phyloP scores from a whole-genome alignment of 2,888 invertebrate genomes.

The Netelia fuscicornis region DNA sequence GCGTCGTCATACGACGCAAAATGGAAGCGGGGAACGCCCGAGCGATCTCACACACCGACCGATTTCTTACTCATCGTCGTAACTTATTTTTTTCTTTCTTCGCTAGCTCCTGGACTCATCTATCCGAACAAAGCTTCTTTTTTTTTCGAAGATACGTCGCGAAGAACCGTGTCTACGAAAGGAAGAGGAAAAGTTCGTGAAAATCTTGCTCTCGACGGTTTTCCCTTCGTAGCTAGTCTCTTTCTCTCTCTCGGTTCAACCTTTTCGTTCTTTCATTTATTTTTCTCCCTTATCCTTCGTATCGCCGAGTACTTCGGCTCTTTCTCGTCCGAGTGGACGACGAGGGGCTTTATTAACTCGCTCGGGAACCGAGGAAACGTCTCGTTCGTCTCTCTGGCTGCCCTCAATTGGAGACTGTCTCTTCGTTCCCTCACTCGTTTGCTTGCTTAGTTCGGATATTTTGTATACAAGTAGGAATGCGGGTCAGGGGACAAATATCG shows the following conservation, averaged over 20 bases:
- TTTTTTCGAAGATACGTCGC: neutral
- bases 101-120: neutral
- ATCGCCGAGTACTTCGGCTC: neutral
- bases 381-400: neutral
- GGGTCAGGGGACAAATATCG: constrained; percentile 3
- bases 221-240: neutral
- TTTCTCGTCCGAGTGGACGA: neutral
- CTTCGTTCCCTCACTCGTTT: neutral
- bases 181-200: neutral
- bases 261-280: constrained; percentile 34
- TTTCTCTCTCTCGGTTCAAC: neutral
- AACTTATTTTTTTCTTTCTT: constrained; percentile 43
- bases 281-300: constrained; percentile 8
- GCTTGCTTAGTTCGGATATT: neutral
- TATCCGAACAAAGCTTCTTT: neutral
- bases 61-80: constrained; percentile 22
- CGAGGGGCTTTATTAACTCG: constrained; percentile 51
- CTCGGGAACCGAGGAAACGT: constrained; percentile 12
- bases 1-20: constrained; percentile 26
- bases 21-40: neutral
- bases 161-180: neutral
- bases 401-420: neutral
- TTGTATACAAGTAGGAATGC: neutral
- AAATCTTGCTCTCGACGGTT: constrained; percentile 2
- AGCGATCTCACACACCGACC: constrained; percentile 12